These are phyloP conservation scores for Pangasius sanitwongsei DNA, from an alignment of 2,797 vertebrate species.

Conservation along the genomic window DNA sequence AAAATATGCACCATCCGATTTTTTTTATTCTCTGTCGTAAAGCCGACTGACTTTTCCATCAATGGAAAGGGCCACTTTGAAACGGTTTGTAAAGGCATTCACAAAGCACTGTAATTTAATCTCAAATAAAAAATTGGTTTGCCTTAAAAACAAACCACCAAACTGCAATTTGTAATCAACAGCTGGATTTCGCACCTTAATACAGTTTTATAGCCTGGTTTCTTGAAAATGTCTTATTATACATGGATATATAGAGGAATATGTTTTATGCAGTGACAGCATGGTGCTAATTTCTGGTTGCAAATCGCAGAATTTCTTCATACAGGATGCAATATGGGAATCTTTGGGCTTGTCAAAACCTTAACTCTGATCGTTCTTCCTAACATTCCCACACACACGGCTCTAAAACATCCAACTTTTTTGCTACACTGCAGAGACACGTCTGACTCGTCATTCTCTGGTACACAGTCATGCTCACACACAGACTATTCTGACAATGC, in stretches of 20 bases:
- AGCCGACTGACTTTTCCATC: conserved; percentile 29
- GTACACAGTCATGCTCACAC: conserved; percentile 16
- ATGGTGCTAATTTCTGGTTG: neutral
- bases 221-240: neutral
- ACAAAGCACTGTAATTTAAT: conserved; percentile 51
- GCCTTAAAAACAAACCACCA: conserved; percentile 11
- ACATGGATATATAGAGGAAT: neutral
- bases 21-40: conserved; percentile 40
- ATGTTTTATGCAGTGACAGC: neutral
- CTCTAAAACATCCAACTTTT: conserved; percentile 20
- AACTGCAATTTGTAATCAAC: conserved; percentile 27
- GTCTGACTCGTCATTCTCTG: conserved; percentile 23
- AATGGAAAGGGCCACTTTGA: conserved; percentile 41
- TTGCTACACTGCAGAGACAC: conserved; percentile 36
- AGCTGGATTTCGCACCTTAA: conserved; percentile 27
- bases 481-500: conserved; percentile 55
- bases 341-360: conserved; percentile 67
- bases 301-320: conserved; percentile 57
- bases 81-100: conserved; percentile 21
- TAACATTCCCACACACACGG: conserved; percentile 43
- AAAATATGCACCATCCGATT: conserved; percentile 52
- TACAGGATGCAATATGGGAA: conserved; percentile 58
- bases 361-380: conserved; percentile 63
- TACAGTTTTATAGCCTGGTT: neutral
- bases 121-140: conserved; percentile 4